phyloP scores from a whole-genome alignment of 2,113 vertebrate species.

The Ranitomeya imitator region DNA sequence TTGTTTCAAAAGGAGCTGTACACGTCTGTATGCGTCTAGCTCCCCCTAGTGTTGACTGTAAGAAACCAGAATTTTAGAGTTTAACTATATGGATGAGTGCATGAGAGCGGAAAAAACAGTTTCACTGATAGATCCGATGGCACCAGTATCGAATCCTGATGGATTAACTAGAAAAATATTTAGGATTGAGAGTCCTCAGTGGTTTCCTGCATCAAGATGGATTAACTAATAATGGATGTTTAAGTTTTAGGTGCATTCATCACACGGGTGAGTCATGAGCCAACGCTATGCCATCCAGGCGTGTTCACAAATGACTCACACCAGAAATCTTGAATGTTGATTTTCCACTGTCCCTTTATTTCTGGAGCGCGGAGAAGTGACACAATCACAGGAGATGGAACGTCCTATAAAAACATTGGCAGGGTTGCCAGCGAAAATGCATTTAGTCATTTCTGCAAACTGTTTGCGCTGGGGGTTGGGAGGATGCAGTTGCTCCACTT shows the following conservation, averaged over 20 bases:
- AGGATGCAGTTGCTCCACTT: neutral
- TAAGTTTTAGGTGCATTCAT: neutral
- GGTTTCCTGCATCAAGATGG: neutral
- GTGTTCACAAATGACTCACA: neutral
- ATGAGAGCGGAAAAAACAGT: no score
- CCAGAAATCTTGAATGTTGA: neutral
- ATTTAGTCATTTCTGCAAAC: neutral
- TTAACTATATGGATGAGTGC: no score
- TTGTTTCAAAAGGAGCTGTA: no score
- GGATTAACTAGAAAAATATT: no score
- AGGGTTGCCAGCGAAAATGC: neutral
- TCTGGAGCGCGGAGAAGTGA: neutral
- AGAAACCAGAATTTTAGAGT: no score
- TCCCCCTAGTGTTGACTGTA: no score
- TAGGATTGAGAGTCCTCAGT: no score
- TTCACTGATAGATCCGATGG: neutral
- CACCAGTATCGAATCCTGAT: neutral
- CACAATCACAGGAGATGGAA: neutral
- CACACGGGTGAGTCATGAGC: neutral
- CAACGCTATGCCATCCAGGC: neutral
- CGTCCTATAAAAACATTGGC: neutral
- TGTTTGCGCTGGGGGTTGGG: neutral
- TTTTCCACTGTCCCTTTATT: neutral
- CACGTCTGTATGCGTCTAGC: no score
- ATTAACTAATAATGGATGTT: neutral